Evolutionary conservation across 2,797 vertebrate genomes (phyloP), one percentile per base, ranked within the genome.

Genomic region (Corythornis leucogaster): DNA sequence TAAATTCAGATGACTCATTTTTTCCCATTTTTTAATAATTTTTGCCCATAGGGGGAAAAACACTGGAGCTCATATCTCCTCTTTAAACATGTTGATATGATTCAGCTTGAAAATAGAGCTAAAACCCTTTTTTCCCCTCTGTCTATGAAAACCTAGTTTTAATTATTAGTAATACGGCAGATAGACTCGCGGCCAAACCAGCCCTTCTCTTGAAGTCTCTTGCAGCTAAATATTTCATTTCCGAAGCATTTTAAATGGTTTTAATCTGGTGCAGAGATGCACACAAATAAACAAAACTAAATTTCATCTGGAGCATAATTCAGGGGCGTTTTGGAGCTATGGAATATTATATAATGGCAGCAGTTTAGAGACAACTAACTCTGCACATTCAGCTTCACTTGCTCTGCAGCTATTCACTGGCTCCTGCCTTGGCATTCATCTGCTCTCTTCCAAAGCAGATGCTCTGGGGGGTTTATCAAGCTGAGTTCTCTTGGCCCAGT

Each of bases 151-250:
- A 93, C 70, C 38, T 59, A 40, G 48, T 91, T 97, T 97, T 97
- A 97, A 96, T 97, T 96, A 96, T 94, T 89, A 87, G 85, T 77
- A 92, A 88, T 94, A 54, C 25, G 33, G 75, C 79, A 95, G 93
- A 67, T 77, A 84, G 80, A 94, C 94, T 91, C 28, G 57, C 61
- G 78, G 91, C 94, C 95, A 84, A 89, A 92, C 43, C 73, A 91
- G 73, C n/a, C n/a, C 16, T 86, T 95, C 93, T 81, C 82, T 82
- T 95, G 94, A 86, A 82, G 93, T 5, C 14, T 85, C 89, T 94
- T 48, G 15, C 83, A 91, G 92, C 90, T 77, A 89, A 94, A 91
- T 93, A 73, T 94, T 97, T 95, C 80, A 95, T 96, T 96, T 95
- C 93, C 85, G 5, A 59, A 51, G 82, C 76, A 11, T 90, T 86